These are phyloP conservation scores for Crax fasciolata DNA, from an alignment of 2,797 vertebrate species.

Conservation along the genomic window DNA sequence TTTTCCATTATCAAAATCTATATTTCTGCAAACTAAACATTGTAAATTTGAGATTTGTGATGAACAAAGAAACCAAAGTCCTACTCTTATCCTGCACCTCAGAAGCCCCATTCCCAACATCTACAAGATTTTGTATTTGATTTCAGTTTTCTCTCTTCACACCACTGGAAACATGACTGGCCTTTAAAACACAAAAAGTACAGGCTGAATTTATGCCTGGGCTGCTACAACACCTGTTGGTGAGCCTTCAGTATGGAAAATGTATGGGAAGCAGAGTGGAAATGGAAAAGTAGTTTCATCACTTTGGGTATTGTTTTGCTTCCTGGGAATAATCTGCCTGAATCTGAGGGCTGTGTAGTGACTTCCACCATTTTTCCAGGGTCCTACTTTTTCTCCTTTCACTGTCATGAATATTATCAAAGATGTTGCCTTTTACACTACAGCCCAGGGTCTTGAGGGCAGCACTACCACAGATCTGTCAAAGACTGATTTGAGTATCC, in stretches of 20 bases:
- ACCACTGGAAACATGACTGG: background rate
- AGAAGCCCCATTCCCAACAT: background rate
- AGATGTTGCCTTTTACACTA: background rate
- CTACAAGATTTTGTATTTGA: background rate
- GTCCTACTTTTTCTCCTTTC: background rate
- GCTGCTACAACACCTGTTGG: background rate
- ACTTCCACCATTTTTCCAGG: background rate
- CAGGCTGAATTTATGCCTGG: background rate
- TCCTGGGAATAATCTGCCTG: background rate
- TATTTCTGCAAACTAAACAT: background rate
- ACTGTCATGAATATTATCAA: background rate
- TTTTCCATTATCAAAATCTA: background rate
- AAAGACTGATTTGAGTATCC: background rate
- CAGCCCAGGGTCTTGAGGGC: background rate
- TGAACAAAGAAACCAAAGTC: background rate
- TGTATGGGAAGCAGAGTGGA: background rate
- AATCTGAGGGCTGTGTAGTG: background rate
- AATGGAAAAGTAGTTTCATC: background rate
- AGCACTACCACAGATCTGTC: background rate
- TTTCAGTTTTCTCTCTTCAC: background rate
- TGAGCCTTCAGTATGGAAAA: background rate
- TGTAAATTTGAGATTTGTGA: background rate
- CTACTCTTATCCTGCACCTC: background rate
- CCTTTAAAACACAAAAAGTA: background rate
- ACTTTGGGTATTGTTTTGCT: background rate